These are phyloP conservation scores for Asarcornis scutulata DNA, from an alignment of 2,113 vertebrate species.

Conservation along the genomic window DNA sequence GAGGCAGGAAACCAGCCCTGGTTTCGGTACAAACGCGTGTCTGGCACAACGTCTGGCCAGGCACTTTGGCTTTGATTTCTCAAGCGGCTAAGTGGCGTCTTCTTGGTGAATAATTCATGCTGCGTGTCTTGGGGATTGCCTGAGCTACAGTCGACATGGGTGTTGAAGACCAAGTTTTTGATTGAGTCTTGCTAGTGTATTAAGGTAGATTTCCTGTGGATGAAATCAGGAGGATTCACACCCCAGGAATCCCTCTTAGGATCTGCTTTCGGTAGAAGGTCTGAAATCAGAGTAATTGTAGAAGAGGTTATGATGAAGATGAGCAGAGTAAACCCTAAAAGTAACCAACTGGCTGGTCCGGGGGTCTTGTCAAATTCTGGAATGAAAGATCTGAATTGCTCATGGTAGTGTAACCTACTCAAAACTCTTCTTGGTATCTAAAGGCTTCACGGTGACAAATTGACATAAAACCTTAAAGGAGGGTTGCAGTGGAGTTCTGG, in stretches of 20 bases:
- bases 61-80: fast-evolving
- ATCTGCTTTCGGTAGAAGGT: fast-evolving
- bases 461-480: background rate
- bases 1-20: fast-evolving
- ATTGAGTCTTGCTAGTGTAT: background rate
- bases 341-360: too few relatives aligned
- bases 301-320: background rate
- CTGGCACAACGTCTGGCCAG: background rate
- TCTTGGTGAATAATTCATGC: background rate
- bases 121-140: background rate
- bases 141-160: background rate
- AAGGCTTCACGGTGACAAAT: background rate
- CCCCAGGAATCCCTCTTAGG: fast-evolving
- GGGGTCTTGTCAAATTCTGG: background rate
- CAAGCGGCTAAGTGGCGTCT: background rate
- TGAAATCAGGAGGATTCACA: fast-evolving
- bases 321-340: background rate
- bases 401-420: fast-evolving
- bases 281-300: background rate
- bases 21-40: fast-evolving
- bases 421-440: background rate
- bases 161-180: background rate
- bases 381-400: background rate
- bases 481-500: background rate
- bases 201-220: background rate